A percentile compares a stretch with the other conserved stretches of the same genome.
These are phyloP conservation scores for Euthynnus affinis DNA, from an alignment of 2,797 vertebrate species.

Conservation along the genomic window DNA sequence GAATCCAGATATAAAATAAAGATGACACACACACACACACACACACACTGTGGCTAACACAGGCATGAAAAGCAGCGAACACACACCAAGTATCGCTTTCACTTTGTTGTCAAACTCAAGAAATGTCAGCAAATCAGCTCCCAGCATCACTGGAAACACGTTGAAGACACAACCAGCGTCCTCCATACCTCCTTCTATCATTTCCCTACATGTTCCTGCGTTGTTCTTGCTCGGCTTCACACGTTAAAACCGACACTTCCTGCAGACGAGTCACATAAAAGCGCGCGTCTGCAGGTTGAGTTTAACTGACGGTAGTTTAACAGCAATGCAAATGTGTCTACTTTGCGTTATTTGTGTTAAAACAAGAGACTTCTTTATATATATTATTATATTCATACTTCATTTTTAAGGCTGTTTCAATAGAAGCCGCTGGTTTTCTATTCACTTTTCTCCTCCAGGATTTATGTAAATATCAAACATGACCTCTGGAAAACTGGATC, in stretches of 20 bases:
- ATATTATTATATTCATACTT: no score
- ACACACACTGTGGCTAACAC: no score
- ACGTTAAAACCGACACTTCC: background rate
- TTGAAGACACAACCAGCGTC: no score
- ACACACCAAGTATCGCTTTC: no score
- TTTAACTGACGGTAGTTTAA: no score
- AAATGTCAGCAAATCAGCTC: background rate
- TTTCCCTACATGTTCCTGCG: no score
- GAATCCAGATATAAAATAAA: background rate
- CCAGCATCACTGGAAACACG: background rate
- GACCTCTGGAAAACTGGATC: background rate
- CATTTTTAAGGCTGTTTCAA: background rate
- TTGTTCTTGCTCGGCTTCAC: background rate
- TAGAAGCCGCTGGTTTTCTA: background rate
- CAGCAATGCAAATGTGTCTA: no score
- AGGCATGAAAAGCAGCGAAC: no score
- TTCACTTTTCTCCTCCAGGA: no score
- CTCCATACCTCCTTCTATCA: no score
- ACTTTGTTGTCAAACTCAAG: background rate
- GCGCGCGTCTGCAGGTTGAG: no score
- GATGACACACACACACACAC: no score
- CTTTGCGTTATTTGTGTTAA: background rate
- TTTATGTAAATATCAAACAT: background rate
- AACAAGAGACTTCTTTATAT: background rate
- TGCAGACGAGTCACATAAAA: background rate